A percentile compares a stretch with the other conserved stretches of the same genome.
Evolutionary conservation across 2,113 vertebrate genomes (phyloP).

Genomic region (Rhinolophus ferrumequinum): DNA sequence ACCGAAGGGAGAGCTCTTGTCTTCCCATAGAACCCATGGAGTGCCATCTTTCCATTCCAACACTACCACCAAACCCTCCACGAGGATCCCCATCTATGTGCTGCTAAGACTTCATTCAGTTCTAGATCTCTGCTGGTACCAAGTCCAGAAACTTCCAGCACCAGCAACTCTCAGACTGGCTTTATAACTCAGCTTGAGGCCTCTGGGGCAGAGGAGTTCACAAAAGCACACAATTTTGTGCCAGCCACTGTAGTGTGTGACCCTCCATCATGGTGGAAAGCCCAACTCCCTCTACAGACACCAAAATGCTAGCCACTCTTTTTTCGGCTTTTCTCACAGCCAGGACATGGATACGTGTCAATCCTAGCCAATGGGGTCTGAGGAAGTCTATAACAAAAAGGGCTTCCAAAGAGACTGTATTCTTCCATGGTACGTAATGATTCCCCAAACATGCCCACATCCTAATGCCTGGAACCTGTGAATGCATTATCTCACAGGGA

Average conservation of each 20-base stretch:
- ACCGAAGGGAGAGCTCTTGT: background rate
- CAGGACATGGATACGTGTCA: background rate
- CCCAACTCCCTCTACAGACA: background rate
- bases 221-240: background rate
- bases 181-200: background rate
- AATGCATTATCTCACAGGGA: background rate
- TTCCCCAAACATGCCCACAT: background rate
- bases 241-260: background rate
- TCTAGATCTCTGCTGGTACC: background rate
- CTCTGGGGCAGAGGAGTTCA: background rate
- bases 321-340: background rate
- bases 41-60: background rate
- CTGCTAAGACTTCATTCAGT: background rate
- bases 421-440: background rate
- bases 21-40: background rate
- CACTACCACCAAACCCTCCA: background rate
- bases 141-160: background rate
- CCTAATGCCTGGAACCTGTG: background rate
- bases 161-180: background rate
- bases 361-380: background rate
- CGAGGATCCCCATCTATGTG: background rate
- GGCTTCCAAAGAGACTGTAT: background rate
- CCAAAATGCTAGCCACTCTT: background rate
- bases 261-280: background rate
- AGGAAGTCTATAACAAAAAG: background rate